Percentiles rank a stretch among this genome's conserved stretches.
phyloP scores from a whole-genome alignment of 2,113 vertebrate species.

The Chinchilla lanigera region DNA sequence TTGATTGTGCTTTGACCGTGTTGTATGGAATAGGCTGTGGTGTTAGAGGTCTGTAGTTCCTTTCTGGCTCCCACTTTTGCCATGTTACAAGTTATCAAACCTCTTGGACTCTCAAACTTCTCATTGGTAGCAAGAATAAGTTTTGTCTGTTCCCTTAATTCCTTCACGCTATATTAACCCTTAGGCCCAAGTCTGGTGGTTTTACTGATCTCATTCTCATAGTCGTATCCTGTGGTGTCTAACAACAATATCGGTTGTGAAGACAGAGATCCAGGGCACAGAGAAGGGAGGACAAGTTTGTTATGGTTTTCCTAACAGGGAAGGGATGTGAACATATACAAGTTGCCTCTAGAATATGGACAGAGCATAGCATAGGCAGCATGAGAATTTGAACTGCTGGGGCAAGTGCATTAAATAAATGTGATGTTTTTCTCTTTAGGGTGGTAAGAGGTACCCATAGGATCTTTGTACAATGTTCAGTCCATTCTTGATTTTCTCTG shows the following conservation, averaged over 20 bases:
- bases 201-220: not conserved
- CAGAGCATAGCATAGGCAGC: not conserved
- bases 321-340: not conserved
- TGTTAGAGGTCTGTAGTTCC: not conserved
- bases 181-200: not conserved
- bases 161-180: not conserved
- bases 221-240: not conserved
- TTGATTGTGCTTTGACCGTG: not conserved
- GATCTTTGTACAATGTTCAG: not conserved
- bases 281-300: not conserved
- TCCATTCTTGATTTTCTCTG: not conserved
- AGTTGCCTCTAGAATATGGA: not conserved
- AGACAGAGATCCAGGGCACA: not conserved
- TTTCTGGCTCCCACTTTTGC: not conserved
- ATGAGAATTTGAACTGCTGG: not conserved
- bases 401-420: not conserved
- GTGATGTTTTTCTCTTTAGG: not conserved
- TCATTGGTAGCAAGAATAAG: not conserved
- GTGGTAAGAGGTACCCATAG: not conserved
- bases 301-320: not conserved
- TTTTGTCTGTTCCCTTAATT: conserved; percentile 3
- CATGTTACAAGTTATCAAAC: not conserved
- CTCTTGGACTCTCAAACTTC: not conserved
- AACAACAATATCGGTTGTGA: not conserved
- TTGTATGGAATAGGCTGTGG: not conserved